Evolutionary conservation across 2,113 vertebrate species (phyloP), one percentile per base, ranked within the genome.

Genomic region (Camelus dromedarius): DNA sequence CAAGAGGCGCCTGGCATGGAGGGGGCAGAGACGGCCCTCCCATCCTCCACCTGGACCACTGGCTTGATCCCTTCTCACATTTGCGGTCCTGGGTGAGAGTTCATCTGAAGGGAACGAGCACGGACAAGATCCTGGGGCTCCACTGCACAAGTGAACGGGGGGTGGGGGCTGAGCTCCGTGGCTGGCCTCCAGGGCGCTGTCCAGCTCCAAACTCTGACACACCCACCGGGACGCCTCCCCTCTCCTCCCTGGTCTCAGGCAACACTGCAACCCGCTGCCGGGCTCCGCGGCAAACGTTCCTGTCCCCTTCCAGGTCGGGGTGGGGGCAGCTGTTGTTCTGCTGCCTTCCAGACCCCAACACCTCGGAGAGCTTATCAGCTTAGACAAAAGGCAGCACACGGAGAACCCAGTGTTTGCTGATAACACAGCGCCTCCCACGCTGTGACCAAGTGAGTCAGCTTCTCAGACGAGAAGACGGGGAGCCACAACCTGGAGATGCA

Each of bases 101-200:
- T 38, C 58, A 26, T 8, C 0, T 11, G 32, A 48, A 42, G 32
- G 11, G 54, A 9, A 56, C 10, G 52, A 46, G 13, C 14, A 8
- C 6, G 24, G 5, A 3, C 1, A 3, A 4, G 56, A 19, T 3
- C 14, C 4, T 20, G 22, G 0, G 52, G 20, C 8, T 12, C 7
- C 18, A 8, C 52, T 10, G 9, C 13, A 6, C 38, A 14, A 76
- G 38, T 15, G 42, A 30, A 30, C 8, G 2, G 22, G 4, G 0
- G 5, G 4, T 42, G 26, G 42, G 11, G 0, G 0, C 54, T 8
- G 62, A 83, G 69, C 46, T 20, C 1, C 0, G 3, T 0, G 3
- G 48, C 8, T 3, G 3, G 20, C 0, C 20, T 11, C 80, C 26
- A 8, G 0, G 4, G 5, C 1, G 69, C 26, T 26, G 12, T 28